phyloP scores from a whole-genome alignment of 2,797 vertebrate genomes.

The Aplochiton taeniatus region DNA sequence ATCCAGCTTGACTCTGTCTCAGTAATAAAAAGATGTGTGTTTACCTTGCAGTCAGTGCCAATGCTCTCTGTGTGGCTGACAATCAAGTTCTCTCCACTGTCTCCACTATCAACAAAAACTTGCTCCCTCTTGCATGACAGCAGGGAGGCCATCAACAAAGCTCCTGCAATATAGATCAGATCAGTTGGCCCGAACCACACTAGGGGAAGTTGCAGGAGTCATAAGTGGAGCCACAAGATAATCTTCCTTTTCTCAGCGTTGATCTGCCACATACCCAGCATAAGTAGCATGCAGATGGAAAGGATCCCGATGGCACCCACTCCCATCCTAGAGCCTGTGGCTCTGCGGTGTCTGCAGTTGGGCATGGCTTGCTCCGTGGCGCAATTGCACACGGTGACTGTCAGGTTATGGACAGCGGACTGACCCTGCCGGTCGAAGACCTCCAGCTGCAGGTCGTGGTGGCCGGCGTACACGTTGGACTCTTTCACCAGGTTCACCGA shows the following conservation, averaged over 20 bases:
- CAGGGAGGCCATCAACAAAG: constrained; percentile 43
- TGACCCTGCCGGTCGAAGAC: constrained; percentile 65
- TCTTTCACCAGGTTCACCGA: constrained; percentile 60
- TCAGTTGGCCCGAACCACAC: neutral
- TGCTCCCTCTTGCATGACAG: constrained; percentile 41
- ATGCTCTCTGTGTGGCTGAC: constrained; percentile 50
- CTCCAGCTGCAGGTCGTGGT: constrained; percentile 51
- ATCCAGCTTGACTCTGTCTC: neutral
- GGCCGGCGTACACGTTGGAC: constrained; percentile 40
- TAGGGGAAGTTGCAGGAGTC: too few species aligned
- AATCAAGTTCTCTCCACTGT: constrained; percentile 37
- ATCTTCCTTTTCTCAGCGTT: too few species aligned
- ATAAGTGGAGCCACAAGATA: too few species aligned
- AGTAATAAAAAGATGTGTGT: neutral
- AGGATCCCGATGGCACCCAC: constrained; percentile 28
- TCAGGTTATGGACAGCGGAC: constrained; percentile 49
- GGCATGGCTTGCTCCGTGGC: neutral
- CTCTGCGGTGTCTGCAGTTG: constrained; percentile 34
- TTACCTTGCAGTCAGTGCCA: constrained; percentile 69
- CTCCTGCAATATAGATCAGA: constrained; percentile 29
- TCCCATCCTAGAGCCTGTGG: neutral
- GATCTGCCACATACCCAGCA: constrained; percentile 57
- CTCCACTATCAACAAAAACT: neutral
- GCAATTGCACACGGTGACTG: constrained; percentile 72
- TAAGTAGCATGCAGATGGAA: constrained; percentile 34